phyloP scores from a whole-genome alignment of 2,888 invertebrate species.

The Smittia sp. region DNA sequence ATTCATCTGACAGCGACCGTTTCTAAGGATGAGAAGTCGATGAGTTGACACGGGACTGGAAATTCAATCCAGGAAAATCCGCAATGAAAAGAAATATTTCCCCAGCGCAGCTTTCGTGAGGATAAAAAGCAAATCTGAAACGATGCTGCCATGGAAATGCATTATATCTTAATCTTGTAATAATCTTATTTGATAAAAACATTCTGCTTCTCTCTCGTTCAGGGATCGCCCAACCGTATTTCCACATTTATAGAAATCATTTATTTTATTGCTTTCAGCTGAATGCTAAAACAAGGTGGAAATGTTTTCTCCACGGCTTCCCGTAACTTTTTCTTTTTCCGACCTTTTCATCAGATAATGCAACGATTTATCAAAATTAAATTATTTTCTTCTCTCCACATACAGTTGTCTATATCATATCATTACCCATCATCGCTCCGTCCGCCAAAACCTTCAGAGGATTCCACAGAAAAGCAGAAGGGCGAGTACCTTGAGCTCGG shows the following conservation, averaged over 20 bases:
- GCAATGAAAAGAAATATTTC: slow-evolving; percentile 1
- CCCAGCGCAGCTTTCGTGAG: too few relatives aligned
- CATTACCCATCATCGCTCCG: slow-evolving; percentile 34
- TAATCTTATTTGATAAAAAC: slow-evolving; percentile 19
- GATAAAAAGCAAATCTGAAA: neutral
- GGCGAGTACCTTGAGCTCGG: neutral
- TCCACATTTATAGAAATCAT: slow-evolving; percentile 41
- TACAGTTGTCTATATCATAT: slow-evolving; percentile 40
- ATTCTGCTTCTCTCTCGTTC: neutral
- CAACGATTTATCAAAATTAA: slow-evolving; percentile 41
- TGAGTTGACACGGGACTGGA: too few relatives aligned
- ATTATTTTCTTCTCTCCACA: slow-evolving; percentile 34
- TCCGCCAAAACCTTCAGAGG: neutral
- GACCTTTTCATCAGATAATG: slow-evolving; percentile 16
- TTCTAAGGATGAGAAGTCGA: too few relatives aligned
- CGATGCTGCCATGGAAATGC: slow-evolving; percentile 14
- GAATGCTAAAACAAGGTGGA: slow-evolving; percentile 38
- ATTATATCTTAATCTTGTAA: slow-evolving; percentile 7
- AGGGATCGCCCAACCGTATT: slow-evolving; percentile 20
- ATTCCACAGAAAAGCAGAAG: neutral
- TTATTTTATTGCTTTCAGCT: slow-evolving; percentile 41
- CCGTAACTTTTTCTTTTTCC: neutral
- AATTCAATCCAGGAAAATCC: too few relatives aligned
- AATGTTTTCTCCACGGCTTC: slow-evolving; percentile 5
- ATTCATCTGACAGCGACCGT: too few relatives aligned